Evolutionary conservation across 2,888 invertebrate genomes (phyloP).

Genomic region (Mythimna loreyi): DNA sequence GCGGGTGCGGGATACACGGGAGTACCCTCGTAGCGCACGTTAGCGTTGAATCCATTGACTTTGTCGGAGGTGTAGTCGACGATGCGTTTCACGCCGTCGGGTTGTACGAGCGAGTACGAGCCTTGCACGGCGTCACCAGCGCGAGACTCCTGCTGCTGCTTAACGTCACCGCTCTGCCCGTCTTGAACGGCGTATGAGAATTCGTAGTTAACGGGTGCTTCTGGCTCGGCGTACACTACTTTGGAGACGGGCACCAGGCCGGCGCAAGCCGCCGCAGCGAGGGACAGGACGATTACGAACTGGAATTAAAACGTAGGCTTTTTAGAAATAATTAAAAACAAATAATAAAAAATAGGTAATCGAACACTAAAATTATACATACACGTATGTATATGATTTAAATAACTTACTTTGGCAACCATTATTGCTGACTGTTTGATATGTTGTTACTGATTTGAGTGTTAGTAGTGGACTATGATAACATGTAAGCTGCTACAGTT

Average conservation of each 20-base stretch:
- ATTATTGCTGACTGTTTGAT: constrained; percentile 62
- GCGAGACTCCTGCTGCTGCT: background rate
- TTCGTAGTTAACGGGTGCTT: background rate
- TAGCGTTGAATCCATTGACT: constrained; percentile 85
- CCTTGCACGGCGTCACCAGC: background rate
- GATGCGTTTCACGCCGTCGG: background rate
- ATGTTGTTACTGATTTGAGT: constrained; percentile 73
- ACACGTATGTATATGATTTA: too few species aligned
- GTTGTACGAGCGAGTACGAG: background rate
- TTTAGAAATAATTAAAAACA: too few species aligned
- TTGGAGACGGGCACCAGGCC: constrained; percentile 1
- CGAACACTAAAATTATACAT: too few species aligned
- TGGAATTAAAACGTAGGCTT: background rate
- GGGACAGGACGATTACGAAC: background rate
- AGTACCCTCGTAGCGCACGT: constrained; percentile 84
- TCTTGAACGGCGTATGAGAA: background rate
- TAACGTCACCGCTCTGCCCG: background rate
- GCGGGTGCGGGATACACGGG: constrained; percentile 72
- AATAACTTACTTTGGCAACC: constrained; percentile 65
- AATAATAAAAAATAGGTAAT: too few species aligned
- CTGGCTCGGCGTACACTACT: background rate
- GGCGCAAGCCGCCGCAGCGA: background rate
- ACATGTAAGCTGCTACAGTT: constrained; percentile 70
- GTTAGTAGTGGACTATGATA: constrained; percentile 76
- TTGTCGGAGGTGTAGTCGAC: constrained; percentile 66